Evolutionary conservation across 2,888 invertebrate genomes (phyloP).

Genomic region (Uropetala carovei): DNA sequence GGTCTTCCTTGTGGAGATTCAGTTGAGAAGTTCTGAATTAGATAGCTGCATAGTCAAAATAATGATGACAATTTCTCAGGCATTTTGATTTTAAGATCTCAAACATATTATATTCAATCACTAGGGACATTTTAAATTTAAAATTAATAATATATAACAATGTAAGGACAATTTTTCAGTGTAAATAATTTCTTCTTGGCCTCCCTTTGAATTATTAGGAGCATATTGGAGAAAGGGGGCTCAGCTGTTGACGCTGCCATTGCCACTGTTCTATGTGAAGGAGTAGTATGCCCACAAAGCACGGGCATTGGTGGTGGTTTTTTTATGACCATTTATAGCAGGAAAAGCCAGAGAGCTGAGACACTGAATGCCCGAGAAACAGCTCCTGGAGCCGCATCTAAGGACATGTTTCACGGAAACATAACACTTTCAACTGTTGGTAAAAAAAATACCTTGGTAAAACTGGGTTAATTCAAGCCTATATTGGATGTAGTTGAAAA

Average conservation of each 20-base stretch:
- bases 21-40: too few relatives aligned
- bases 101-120: too few relatives aligned
- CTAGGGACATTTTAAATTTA: too few relatives aligned
- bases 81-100: too few relatives aligned
- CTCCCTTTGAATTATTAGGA: neutral
- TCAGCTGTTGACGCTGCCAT: constrained; percentile 72
- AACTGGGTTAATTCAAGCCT: too few relatives aligned
- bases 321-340: constrained; percentile 71
- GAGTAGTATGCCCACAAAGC: constrained; percentile 71
- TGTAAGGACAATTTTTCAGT: too few relatives aligned
- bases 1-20: too few relatives aligned
- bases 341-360: constrained; percentile 66
- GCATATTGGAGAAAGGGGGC: constrained; percentile 70
- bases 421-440: neutral
- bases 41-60: too few relatives aligned
- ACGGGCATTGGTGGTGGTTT: constrained; percentile 72
- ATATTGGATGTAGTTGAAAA: too few relatives aligned
- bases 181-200: too few relatives aligned
- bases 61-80: too few relatives aligned
- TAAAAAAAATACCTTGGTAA: neutral
- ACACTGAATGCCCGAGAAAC: constrained; percentile 74
- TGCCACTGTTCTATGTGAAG: constrained; percentile 71
- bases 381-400: constrained; percentile 73
- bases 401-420: constrained; percentile 71
- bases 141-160: too few relatives aligned